Base-by-base conservation (phyloP, 2,113 vertebrate genomes). In the Eulemur macaco region DNA sequence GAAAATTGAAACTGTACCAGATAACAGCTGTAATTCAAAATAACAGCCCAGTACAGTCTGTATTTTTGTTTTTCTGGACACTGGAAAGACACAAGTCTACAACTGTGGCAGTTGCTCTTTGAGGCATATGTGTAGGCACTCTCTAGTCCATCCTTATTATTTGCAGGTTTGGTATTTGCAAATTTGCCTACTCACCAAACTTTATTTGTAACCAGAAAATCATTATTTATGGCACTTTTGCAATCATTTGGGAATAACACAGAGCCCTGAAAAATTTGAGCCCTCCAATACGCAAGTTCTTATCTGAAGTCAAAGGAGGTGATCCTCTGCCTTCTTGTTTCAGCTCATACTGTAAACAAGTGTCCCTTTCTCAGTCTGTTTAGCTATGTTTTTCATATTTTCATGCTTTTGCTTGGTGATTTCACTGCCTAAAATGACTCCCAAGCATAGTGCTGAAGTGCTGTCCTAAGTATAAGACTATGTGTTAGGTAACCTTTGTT, bases 1-100 rank as follows among this genome's bases (percentile, higher is more conserved):
- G 89, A 92, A 96, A 90, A 78, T 37, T 83, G 84, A 77, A 97
- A 91, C 95, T 77, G 58, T 90, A 96, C 81, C 96, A 54, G 4
- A 95, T 96, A 97, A 97, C 86, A 98, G 98, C 97, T 98, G 93
- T 92, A 78, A 96, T 95, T 94, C 94, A 82, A 97, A 96, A 94
- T 95, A 86, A 77, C 96, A 45, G 83, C 20, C 50, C 66, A 91
- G 95, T 91, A 98, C 88, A 97, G 2, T 29, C 54, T 95, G 94
- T 98, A 68, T 97, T 98, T 56, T 8, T 10, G 23, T 68, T 91
- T 94, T 93, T 96, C 80, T 89, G 96, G 94, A 86, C 69, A 31
- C 31, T 27, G 54, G 66, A 52, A 2, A 54, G 83, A 92, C 6
- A 14, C 71, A 68, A 81, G 29, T 50, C 25, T 23, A 25, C 42